Percentiles rank a stretch among this genome's conserved stretches.
Evolutionary conservation across 64 coral and sea anemone species (phyloP).

Genomic region (Acropora yongei): DNA sequence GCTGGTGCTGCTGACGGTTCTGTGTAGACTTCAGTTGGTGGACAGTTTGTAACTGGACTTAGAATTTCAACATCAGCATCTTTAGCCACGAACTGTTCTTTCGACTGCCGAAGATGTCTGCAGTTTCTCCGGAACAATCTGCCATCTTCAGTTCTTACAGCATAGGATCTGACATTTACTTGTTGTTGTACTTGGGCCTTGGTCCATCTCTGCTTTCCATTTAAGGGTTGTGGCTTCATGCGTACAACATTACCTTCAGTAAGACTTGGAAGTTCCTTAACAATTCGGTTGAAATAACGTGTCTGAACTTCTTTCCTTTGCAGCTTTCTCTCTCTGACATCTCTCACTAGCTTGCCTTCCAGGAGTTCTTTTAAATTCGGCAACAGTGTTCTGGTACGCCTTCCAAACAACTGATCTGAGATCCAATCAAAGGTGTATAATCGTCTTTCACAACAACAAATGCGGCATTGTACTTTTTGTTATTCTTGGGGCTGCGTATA

Average conservation of each 20-base stretch:
- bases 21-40: too few relatives aligned
- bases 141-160: constrained; percentile 34
- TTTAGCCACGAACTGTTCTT: too few relatives aligned
- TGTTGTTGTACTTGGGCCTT: constrained; percentile 14
- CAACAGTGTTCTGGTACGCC: not conserved
- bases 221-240: not conserved
- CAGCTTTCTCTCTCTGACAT: constrained; percentile 22
- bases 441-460: too few relatives aligned
- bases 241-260: constrained; percentile 20
- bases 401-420: not conserved
- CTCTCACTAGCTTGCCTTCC: constrained; percentile 5
- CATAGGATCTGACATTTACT: constrained; percentile 27
- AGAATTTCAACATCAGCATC: too few relatives aligned
- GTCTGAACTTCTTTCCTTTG: constrained; percentile 26
- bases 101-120: constrained; percentile 9
- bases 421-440: too few relatives aligned
- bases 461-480: too few relatives aligned
- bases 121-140: constrained; percentile 23
- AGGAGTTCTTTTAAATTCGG: constrained; percentile 4
- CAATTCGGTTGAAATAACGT: constrained; percentile 39
- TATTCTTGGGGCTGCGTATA: too few relatives aligned
- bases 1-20: too few relatives aligned
- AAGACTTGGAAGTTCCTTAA: constrained; percentile 34
- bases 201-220: constrained; percentile 21
- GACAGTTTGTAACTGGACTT: not conserved